A percentile compares a stretch with the other conserved stretches of the same genome.
These are phyloP conservation scores for Troglohyphantes excavatus DNA, from an alignment of 2,888 invertebrate species.

Conservation along the genomic window DNA sequence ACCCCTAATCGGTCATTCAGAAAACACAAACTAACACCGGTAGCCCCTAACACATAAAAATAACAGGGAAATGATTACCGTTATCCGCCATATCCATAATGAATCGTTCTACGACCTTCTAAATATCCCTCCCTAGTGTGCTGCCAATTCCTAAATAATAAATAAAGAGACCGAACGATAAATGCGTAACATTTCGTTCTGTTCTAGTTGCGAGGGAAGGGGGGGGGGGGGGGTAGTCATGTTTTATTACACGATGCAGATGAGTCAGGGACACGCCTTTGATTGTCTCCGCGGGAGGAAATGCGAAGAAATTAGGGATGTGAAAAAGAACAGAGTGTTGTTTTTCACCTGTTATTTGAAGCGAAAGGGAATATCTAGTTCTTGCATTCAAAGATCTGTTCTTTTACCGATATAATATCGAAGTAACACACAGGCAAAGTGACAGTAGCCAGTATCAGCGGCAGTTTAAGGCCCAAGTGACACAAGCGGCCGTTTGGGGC, in stretches of 20 bases:
- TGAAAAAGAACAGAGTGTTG: background rate
- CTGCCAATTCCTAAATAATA: slow-evolving; percentile 56
- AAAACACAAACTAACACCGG: slow-evolving; percentile 15
- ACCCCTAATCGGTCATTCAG: background rate
- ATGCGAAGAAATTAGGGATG: background rate
- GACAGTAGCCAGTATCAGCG: too few species aligned
- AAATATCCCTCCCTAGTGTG: slow-evolving; percentile 11
- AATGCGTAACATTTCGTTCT: slow-evolving; percentile 40
- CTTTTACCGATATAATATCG: too few species aligned
- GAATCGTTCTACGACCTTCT: slow-evolving; percentile 8
- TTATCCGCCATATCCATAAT: slow-evolving; percentile 26
- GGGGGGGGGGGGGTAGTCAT: too few species aligned
- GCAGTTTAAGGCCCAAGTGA: too few species aligned
- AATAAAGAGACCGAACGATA: slow-evolving; percentile 55
- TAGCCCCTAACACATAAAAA: slow-evolving; percentile 29
- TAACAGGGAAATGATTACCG: slow-evolving; percentile 1
- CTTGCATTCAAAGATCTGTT: too few species aligned
- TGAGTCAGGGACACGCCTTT: slow-evolving; percentile 60
- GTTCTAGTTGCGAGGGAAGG: slow-evolving; percentile 44
- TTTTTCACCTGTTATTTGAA: background rate
- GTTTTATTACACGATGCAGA: slow-evolving; percentile 72
- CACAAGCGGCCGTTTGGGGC: too few species aligned
- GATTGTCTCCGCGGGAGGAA: slow-evolving; percentile 7
- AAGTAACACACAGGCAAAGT: too few species aligned
- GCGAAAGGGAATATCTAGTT: too few species aligned